Base-by-base conservation (phyloP, 2,888 invertebrate species). In the Agriotes lineatus region DNA sequence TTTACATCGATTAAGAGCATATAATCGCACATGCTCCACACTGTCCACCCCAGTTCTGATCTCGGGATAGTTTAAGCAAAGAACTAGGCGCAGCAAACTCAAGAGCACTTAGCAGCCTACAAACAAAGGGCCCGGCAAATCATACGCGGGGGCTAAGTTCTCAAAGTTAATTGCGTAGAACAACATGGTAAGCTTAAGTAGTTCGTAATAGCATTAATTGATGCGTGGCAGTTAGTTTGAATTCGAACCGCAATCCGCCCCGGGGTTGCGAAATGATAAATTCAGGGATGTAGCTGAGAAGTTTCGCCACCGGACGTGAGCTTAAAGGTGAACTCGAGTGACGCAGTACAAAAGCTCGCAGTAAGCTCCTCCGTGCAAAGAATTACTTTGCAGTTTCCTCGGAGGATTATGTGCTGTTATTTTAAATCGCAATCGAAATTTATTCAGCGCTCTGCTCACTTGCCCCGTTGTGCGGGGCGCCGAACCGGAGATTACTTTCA, bases 371-470 rank as follows among this genome's bases (percentile, higher is more conserved):
- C 66, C 74, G 74, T 74, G 74, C 74, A 69, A 74, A 72, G 74
- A 74, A 74, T 74, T 74, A 74, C 73, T 74, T 74, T 69, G 70
- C 68, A 72, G 71, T 72, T 74, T 74, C 66, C 72, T 65, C 52
- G 37, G 58, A 69, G 67, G 74, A 72, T 71, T 72, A 73, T 69
- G 68, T 64, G 70, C 58, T 72, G 72, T 73, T 74, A 71, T 73
- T 74, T 73, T 73, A 74, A 74, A 71, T 71, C 71, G 69, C 70
- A 69, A 72, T 72, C 73, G 66, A 72, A 74, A 71, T 74, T 72
- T 71, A 69, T 66, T 66, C 62, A 33, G 18, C 58, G 58, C 22
- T 64, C 48, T 58, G 45, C 33, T 64, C 56, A 56, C 14, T 50
- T 61, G 25, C 45, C 33, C 18, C 44, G 42, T 42, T 22, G 22